phyloP scores from a whole-genome alignment of 2,113 vertebrate genomes.

The Athene cunicularia region DNA sequence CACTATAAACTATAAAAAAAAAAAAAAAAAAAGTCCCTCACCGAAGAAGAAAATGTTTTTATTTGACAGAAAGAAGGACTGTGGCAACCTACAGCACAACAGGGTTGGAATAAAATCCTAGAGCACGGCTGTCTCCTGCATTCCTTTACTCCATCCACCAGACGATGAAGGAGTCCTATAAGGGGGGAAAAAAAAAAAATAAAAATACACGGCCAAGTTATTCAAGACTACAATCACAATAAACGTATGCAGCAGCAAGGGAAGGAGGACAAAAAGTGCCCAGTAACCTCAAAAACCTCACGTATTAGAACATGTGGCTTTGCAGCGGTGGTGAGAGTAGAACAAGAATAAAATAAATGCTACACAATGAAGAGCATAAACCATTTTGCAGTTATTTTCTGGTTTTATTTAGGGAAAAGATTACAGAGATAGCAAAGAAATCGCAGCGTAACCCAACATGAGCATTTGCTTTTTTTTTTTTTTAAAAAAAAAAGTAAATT shows the following conservation, averaged over 20 bases:
- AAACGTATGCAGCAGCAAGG: not conserved
- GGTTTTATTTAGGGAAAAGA: not conserved
- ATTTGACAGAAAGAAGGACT: not conserved
- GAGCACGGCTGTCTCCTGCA: not conserved
- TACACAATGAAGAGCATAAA: not conserved
- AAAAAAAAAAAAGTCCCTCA: not conserved
- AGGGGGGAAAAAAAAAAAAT: not conserved
- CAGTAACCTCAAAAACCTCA: not conserved
- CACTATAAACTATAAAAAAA: not conserved
- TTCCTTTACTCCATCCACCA: not conserved
- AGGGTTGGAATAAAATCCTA: constrained; percentile 17
- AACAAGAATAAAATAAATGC: not conserved
- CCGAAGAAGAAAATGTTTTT: not conserved
- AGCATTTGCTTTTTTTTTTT: not conserved
- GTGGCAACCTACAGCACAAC: not conserved
- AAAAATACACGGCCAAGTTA: not conserved
- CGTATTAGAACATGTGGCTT: not conserved
- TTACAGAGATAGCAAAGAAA: not conserved
- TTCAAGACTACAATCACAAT: not conserved
- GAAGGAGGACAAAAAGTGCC: not conserved
- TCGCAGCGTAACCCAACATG: not conserved
- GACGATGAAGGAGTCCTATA: constrained; percentile 1
- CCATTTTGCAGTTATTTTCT: not conserved
- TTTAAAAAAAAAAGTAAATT: not conserved
- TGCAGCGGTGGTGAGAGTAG: not conserved